Conservation (phyloP, 2,113 vertebrate species). For the Mesembrinibis cayennensis region DNA sequence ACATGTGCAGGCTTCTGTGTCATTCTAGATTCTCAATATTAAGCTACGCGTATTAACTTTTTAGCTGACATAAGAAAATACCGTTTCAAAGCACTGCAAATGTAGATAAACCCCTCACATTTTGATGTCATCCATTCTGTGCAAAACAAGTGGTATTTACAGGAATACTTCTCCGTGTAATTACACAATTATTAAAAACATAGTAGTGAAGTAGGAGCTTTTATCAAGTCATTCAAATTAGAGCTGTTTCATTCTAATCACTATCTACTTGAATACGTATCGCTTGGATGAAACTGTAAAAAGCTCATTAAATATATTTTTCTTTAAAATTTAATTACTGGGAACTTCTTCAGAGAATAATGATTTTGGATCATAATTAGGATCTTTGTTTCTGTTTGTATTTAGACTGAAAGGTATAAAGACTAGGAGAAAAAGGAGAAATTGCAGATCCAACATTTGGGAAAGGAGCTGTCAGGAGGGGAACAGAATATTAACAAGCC, state of each 20-base stretch:
- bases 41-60: slow-evolving; percentile 56
- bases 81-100: slow-evolving; percentile 64
- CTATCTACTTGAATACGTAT: slow-evolving; percentile 73
- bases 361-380: slow-evolving; percentile 75
- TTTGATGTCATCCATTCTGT: slow-evolving; percentile 60
- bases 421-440: slow-evolving; percentile 66
- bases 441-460: slow-evolving; percentile 68
- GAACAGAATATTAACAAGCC: slow-evolving; percentile 56
- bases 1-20: not conserved
- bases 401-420: slow-evolving; percentile 75
- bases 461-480: slow-evolving; percentile 43
- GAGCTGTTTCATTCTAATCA: slow-evolving; percentile 77
- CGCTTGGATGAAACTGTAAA: slow-evolving; percentile 72
- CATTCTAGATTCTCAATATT: slow-evolving; percentile 26
- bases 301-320: slow-evolving; percentile 78
- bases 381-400: slow-evolving; percentile 77
- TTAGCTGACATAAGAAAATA: slow-evolving; percentile 66
- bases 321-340: slow-evolving; percentile 80
- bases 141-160: slow-evolving; percentile 75
- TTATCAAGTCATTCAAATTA: slow-evolving; percentile 80
- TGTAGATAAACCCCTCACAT: slow-evolving; percentile 49
- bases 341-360: slow-evolving; percentile 77
- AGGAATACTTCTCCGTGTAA: slow-evolving; percentile 72
- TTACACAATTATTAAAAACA: slow-evolving; percentile 80
- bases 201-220: slow-evolving; percentile 73